These are phyloP conservation scores for Macrophya annulata DNA, from an alignment of 2,888 invertebrate species.

Conservation along the genomic window DNA sequence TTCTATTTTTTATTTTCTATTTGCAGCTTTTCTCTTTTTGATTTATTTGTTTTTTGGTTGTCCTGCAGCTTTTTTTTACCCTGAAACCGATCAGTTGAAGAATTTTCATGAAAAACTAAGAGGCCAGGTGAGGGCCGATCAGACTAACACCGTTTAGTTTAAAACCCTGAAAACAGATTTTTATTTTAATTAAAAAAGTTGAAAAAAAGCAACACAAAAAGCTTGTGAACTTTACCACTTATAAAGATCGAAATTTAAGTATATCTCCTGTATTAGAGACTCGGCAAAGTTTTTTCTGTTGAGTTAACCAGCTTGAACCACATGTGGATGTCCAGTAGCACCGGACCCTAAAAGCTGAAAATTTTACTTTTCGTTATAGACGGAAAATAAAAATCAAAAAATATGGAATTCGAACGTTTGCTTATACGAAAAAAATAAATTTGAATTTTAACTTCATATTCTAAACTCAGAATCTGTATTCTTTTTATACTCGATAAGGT, in stretches of 20 bases:
- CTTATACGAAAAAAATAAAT: too few relatives aligned
- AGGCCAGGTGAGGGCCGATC: not conserved
- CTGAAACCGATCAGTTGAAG: too few relatives aligned
- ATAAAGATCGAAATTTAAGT: constrained; percentile 30
- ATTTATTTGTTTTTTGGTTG: too few relatives aligned
- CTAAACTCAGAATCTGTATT: not conserved
- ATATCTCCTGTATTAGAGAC: constrained; percentile 27
- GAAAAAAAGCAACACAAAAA: not conserved
- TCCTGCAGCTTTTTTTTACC: too few relatives aligned
- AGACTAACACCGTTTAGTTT: constrained; percentile 7
- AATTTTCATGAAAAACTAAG: not conserved
- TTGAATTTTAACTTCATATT: too few relatives aligned
- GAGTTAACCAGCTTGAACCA: constrained; percentile 6
- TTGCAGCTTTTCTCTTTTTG: too few relatives aligned
- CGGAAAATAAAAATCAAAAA: not conserved
- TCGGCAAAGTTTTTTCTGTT: constrained; percentile 14
- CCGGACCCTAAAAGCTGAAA: not conserved
- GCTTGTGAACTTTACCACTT: constrained; percentile 21
- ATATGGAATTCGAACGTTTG: too few relatives aligned
- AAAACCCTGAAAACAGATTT: not conserved
- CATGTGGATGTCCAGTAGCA: not conserved
- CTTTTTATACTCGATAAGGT: too few relatives aligned
- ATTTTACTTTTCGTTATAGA: not conserved
- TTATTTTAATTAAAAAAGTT: not conserved
- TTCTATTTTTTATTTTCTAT: not conserved